A percentile compares a stretch with the other conserved stretches of the same genome.
Evolutionary conservation across 2,113 vertebrate genomes (phyloP).

Genomic region (Boulengeromyrus knoepffleri): DNA sequence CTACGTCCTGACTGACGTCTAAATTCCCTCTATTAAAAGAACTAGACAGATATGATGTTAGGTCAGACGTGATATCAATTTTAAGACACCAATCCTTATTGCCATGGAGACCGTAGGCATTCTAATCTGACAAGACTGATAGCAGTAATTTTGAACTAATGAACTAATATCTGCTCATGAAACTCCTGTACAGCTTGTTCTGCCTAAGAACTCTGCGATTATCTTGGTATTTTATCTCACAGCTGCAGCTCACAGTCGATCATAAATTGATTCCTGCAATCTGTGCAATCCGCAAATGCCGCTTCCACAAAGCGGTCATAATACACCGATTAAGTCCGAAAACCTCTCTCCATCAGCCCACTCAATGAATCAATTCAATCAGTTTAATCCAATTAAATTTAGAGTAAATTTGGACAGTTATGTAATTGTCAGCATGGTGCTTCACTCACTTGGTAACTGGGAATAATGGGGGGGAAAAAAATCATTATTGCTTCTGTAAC

Average conservation of each 20-base stretch:
- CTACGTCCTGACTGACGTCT: slow-evolving; percentile 11
- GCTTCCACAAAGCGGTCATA: not conserved
- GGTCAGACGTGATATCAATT: slow-evolving; percentile 15
- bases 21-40: not conserved
- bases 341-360: not conserved
- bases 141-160: slow-evolving; percentile 13
- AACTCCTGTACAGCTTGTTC: not conserved
- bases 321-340: not conserved
- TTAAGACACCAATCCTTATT: slow-evolving; percentile 12
- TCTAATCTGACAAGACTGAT: slow-evolving; percentile 12
- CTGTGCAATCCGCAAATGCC: not conserved
- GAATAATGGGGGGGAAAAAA: not conserved
- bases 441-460: not conserved
- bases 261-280: slow-evolving; percentile 4
- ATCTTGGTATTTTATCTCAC: not conserved
- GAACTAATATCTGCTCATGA: slow-evolving; percentile 1
- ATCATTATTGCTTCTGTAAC: not conserved
- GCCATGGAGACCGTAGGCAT: slow-evolving; percentile 8
- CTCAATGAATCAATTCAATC: not conserved
- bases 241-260: not conserved
- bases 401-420: not conserved
- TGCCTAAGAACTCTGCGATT: not conserved
- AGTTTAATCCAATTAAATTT: not conserved
- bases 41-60: not conserved
- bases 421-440: not conserved